A percentile compares a stretch with the other conserved stretches of the same genome.
Conservation (phyloP, 2,113 vertebrate genomes). For the Bubo blakistoni region DNA sequence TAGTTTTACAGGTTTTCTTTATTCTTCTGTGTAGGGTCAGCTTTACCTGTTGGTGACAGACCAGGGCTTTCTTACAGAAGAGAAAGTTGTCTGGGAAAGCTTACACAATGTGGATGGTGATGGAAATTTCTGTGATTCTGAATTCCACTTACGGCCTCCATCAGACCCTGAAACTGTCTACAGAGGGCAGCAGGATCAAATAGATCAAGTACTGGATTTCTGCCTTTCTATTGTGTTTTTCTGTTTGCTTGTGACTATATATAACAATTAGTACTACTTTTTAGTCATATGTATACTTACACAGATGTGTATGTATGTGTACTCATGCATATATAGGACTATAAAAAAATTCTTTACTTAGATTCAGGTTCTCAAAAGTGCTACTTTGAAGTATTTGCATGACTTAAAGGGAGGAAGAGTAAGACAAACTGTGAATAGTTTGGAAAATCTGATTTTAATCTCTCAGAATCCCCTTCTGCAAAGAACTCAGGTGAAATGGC, state of each 20-base stretch:
- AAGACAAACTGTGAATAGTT: neutral
- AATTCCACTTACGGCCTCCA: constrained; percentile 91
- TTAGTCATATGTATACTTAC: neutral
- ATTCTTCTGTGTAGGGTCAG: constrained; percentile 81
- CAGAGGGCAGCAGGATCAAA: constrained; percentile 96
- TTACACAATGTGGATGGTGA: constrained; percentile 97
- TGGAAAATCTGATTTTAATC: neutral
- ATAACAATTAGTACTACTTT: neutral
- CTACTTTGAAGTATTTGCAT: neutral
- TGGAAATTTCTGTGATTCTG: constrained; percentile 96
- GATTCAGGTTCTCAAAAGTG: neutral
- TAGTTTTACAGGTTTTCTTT: neutral
- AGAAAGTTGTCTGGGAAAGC: constrained; percentile 98
- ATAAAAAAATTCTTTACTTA: neutral
- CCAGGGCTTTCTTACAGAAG: constrained; percentile 97
- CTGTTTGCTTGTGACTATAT: neutral
- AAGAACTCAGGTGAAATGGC: neutral
- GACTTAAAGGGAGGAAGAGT: neutral
- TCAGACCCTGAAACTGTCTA: constrained; percentile 95
- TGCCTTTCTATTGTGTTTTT: neutral
- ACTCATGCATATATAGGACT: neutral
- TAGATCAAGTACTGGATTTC: constrained; percentile 86
- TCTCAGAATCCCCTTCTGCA: neutral
- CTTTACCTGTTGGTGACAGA: constrained; percentile 96
- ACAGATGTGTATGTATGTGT: neutral